A percentile compares a stretch with the other conserved stretches of the same genome.
These are phyloP conservation scores for Drosophila mauritiana DNA, from an alignment of 1,140 invertebrate species.

Conservation along the genomic window DNA sequence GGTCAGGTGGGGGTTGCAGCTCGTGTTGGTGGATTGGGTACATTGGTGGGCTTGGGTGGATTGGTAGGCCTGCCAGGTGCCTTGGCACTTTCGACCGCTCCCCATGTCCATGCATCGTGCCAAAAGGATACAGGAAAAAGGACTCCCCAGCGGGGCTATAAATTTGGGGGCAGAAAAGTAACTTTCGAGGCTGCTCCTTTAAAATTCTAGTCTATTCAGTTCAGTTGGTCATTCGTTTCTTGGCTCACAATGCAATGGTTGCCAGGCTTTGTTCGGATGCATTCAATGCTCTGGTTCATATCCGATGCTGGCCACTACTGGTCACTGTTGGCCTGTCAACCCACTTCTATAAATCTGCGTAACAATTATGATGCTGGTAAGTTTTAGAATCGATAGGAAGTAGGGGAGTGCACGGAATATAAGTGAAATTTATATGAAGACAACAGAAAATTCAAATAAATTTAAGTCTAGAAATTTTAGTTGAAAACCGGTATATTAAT, in stretches of 20 bases:
- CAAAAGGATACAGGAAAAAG: conserved; percentile 18
- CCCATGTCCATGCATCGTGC: conserved; percentile 34
- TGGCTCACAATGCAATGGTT: conserved; percentile 20
- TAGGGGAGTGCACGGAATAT: not conserved
- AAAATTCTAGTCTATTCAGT: conserved; percentile 39
- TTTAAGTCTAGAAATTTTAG: not conserved
- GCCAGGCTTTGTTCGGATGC: conserved; percentile 23
- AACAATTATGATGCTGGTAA: conserved; percentile 77
- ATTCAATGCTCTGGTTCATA: conserved; percentile 43
- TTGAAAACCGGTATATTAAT: too few species aligned
- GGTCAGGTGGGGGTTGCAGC: conserved; percentile 56
- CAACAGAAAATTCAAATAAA: not conserved
- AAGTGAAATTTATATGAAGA: not conserved
- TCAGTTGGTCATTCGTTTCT: conserved; percentile 52
- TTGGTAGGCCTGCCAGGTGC: conserved; percentile 25
- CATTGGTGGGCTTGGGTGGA: not conserved
- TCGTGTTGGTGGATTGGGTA: not conserved
- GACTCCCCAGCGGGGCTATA: conserved; percentile 12
- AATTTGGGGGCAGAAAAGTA: conserved; percentile 22
- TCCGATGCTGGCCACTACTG: conserved; percentile 51
- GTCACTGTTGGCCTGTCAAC: conserved; percentile 46
- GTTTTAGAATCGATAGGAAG: conserved; percentile 71
- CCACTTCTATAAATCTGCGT: conserved; percentile 78
- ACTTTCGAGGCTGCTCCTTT: conserved; percentile 26
- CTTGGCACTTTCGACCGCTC: conserved; percentile 52